These are phyloP conservation scores for Eptatretus burgeri DNA, from an alignment of 2,113 vertebrate genomes.

Conservation along the genomic window DNA sequence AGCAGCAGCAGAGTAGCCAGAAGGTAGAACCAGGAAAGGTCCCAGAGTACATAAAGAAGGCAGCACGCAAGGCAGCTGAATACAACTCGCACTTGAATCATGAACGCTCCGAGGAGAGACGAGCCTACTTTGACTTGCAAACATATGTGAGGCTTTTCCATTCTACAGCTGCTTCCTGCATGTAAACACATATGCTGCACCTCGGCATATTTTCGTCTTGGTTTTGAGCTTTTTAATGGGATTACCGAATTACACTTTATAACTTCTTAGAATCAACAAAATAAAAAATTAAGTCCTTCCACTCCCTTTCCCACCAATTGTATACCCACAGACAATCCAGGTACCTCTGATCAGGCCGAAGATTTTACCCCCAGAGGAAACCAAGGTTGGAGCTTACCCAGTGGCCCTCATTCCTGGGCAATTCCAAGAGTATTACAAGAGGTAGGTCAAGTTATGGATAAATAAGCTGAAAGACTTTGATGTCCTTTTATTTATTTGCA, in stretches of 20 bases:
- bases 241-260: no score
- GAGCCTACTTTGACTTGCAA: slow-evolving; percentile 92
- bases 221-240: no score
- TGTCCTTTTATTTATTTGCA: no score
- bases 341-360: slow-evolving; percentile 80
- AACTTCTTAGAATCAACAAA: no score
- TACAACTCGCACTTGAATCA: slow-evolving; percentile 90
- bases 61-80: slow-evolving; percentile 78
- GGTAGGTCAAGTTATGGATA: slow-evolving; percentile 17
- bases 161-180: no score
- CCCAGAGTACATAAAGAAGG: slow-evolving; percentile 93
- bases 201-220: no score
- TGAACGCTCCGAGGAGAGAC: slow-evolving; percentile 81
- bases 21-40: slow-evolving; percentile 95
- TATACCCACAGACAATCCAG: slow-evolving; percentile 46
- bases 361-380: slow-evolving; percentile 51
- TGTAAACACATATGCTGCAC: no score
- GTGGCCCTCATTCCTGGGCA: slow-evolving; percentile 94
- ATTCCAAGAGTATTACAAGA: slow-evolving; percentile 96
- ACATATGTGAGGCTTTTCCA: slow-evolving; percentile 38
- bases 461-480: no score
- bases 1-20: slow-evolving; percentile 87
- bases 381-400: slow-evolving; percentile 65
- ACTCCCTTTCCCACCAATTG: background rate
- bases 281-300: no score